Evolutionary conservation across 2,113 vertebrate species (phyloP).

Genomic region (Eulemur macaco): DNA sequence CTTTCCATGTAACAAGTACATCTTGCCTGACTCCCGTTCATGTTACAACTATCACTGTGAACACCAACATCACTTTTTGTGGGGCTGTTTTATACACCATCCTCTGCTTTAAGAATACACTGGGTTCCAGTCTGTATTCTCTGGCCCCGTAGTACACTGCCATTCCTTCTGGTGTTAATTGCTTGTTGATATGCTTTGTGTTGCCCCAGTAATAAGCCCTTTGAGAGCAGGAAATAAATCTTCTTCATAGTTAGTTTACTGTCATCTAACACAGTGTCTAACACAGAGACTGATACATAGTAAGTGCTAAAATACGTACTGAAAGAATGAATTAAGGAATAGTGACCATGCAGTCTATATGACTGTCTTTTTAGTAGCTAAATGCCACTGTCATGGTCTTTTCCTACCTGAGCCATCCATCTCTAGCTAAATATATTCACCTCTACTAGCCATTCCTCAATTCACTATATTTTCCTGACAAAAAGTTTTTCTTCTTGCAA

Average conservation of each 20-base stretch:
- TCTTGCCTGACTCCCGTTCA: neutral
- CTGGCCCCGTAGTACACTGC: neutral
- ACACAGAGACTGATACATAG: neutral
- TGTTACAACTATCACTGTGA: neutral
- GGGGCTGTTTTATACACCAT: neutral
- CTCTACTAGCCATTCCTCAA: neutral
- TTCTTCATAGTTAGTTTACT: neutral
- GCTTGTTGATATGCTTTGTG: slow-evolving; percentile 11
- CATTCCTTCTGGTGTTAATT: neutral
- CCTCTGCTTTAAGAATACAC: neutral
- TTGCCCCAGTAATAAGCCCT: neutral
- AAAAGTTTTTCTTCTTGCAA: neutral
- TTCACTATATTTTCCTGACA: neutral
- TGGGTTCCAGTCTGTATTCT: neutral
- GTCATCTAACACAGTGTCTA: neutral
- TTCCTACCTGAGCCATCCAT: neutral
- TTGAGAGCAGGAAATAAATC: neutral
- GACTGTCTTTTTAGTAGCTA: neutral
- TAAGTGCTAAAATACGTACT: neutral
- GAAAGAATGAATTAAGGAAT: neutral
- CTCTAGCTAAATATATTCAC: neutral
- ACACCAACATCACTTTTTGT: neutral
- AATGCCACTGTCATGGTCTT: neutral
- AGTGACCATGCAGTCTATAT: neutral
- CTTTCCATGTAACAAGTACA: neutral